These are phyloP conservation scores for Amniataba percoides DNA, from an alignment of 2,797 vertebrate genomes.

Conservation along the genomic window DNA sequence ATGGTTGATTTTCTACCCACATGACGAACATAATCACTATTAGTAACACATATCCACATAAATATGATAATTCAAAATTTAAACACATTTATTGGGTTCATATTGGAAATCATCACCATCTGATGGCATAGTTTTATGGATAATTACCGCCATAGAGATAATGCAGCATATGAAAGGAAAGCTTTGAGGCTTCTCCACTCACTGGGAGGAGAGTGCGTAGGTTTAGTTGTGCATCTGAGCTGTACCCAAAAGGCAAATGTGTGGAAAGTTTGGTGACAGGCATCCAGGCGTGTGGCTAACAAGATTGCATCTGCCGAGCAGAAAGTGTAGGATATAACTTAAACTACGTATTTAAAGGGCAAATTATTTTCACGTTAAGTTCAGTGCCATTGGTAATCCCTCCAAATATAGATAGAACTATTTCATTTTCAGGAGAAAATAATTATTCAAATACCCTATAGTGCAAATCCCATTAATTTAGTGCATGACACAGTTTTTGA, in stretches of 20 bases:
- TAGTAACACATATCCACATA: conserved; percentile 85
- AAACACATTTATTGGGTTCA: conserved; percentile 84
- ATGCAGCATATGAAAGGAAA: conserved; percentile 79
- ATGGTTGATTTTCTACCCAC: conserved; percentile 82
- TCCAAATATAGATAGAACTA: conserved; percentile 84
- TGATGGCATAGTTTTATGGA: conserved; percentile 85
- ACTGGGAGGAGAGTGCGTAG: conserved; percentile 81
- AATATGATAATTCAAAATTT: conserved; percentile 85
- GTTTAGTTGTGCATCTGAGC: conserved; percentile 79
- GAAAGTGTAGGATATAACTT: conserved; percentile 77
- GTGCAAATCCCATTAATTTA: conserved; percentile 85
- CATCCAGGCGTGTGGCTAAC: conserved; percentile 79
- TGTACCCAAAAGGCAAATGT: conserved; percentile 80
- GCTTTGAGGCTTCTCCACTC: conserved; percentile 81
- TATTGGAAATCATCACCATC: conserved; percentile 83
- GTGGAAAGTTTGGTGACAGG: conserved; percentile 82
- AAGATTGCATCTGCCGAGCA: conserved; percentile 81
- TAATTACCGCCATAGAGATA: conserved; percentile 81
- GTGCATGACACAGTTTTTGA: conserved; percentile 83
- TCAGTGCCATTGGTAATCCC: conserved; percentile 80
- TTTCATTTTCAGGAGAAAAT: conserved; percentile 80
- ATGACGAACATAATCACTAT: conserved; percentile 84
- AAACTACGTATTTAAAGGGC: conserved; percentile 68
- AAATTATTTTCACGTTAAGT: conserved; percentile 82
- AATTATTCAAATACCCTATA: conserved; percentile 85